Conservation (phyloP, 2,888 invertebrate genomes). For the Caenorhabditis becei region DNA sequence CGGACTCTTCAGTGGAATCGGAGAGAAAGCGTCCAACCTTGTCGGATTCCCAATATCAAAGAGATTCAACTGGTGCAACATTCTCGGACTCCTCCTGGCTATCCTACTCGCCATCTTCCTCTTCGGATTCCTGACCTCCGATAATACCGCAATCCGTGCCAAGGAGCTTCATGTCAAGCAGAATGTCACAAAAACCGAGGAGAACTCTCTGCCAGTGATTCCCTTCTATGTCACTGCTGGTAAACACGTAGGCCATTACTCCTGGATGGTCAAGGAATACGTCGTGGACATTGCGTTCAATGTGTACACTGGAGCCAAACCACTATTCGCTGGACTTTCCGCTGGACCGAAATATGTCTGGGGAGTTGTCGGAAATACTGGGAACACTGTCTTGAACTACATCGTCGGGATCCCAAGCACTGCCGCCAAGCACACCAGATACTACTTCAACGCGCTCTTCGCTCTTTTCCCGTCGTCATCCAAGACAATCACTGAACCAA, state of each 20-base stretch:
- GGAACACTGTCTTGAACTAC: no score
- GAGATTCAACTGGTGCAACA: constrained; percentile 15
- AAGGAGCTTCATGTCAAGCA: not conserved
- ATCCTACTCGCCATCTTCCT: constrained; percentile 28
- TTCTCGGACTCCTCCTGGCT: constrained; percentile 26
- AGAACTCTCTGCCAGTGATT: constrained; percentile 1
- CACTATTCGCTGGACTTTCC: not conserved
- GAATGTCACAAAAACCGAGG: not conserved
- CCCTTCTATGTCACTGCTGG: constrained; percentile 3
- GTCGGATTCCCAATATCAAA: not conserved
- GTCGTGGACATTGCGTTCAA: constrained; percentile 19
- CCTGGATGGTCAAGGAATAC: constrained; percentile 33
- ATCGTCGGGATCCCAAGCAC: no score
- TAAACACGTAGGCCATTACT: constrained; percentile 12
- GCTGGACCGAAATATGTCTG: constrained; percentile 14
- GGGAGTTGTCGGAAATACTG: not conserved
- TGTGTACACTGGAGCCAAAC: not conserved
- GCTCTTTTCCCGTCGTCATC: no score
- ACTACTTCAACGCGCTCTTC: no score
- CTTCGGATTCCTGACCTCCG: constrained; percentile 35
- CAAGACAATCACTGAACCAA: no score
- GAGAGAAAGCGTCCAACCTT: not conserved
- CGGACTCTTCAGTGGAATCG: not conserved
- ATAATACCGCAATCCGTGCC: constrained; percentile 27
- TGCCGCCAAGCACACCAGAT: no score